These are phyloP conservation scores for Oryzias celebensis DNA, from an alignment of 2,113 vertebrate genomes.

Conservation along the genomic window DNA sequence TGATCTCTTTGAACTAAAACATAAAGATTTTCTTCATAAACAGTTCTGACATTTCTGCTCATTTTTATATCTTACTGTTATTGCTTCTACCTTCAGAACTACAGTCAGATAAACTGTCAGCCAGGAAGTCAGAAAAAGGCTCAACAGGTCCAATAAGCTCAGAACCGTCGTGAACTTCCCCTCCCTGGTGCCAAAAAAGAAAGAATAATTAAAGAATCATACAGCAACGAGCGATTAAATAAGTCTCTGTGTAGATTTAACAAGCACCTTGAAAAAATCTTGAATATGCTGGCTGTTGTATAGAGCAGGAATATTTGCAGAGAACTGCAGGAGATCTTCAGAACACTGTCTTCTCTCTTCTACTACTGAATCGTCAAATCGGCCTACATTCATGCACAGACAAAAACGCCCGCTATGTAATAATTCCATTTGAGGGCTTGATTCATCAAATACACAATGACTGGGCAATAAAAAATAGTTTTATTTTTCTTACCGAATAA, in stretches of 20 bases:
- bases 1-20: constrained; percentile 83
- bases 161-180: constrained; percentile 92
- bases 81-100: constrained; percentile 86
- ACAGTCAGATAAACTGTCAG: constrained; percentile 88
- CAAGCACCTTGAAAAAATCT: constrained; percentile 94
- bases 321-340: constrained; percentile 96
- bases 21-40: constrained; percentile 15
- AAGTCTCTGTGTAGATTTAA: background rate
- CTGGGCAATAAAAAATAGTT: too few relatives aligned
- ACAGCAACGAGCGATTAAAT: background rate
- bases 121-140: constrained; percentile 81
- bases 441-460: background rate
- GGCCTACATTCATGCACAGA: constrained; percentile 73
- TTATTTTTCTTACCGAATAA: constrained; percentile 88
- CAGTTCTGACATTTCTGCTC: background rate
- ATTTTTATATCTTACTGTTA: background rate
- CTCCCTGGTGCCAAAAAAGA: constrained; percentile 80
- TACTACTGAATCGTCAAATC: constrained; percentile 93
- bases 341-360: constrained; percentile 96
- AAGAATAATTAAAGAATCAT: background rate
- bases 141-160: constrained; percentile 95
- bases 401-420: background rate
- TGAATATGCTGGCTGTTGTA: constrained; percentile 91
- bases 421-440: background rate
- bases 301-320: constrained; percentile 93